A percentile compares a stretch with the other conserved stretches of the same genome.
Evolutionary conservation across 2,113 vertebrate genomes (phyloP).

Genomic region (Mionectes macconnelli): DNA sequence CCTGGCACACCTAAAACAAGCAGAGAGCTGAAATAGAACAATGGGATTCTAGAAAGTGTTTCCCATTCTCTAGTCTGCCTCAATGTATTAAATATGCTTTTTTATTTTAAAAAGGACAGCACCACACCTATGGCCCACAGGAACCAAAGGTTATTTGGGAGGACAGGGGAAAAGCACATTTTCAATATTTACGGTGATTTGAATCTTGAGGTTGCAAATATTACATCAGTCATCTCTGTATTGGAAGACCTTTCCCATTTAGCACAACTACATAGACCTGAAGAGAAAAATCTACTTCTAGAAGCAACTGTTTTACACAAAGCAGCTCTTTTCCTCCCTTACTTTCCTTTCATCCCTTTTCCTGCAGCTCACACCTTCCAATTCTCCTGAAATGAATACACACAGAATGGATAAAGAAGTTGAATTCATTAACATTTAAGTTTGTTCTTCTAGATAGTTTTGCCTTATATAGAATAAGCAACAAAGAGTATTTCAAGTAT

Average conservation of each 20-base stretch:
- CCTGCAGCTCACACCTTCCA: not conserved
- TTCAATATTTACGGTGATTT: not conserved
- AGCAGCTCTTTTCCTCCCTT: not conserved
- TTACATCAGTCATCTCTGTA: not conserved
- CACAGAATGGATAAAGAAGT: not conserved
- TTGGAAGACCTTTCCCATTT: not conserved
- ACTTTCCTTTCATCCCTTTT: not conserved
- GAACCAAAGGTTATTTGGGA: not conserved
- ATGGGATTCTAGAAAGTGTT: not conserved
- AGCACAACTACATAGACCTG: not conserved
- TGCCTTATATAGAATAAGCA: not conserved
- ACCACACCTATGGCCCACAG: not conserved
- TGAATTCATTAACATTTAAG: constrained; percentile 53
- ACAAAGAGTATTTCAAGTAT: not conserved
- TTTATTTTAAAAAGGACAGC: not conserved
- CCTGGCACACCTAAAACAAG: not conserved
- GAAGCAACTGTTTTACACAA: not conserved
- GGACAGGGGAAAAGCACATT: not conserved
- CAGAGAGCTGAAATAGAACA: not conserved
- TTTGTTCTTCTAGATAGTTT: constrained; percentile 22
- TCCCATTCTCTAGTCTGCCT: not conserved
- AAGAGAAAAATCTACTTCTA: not conserved
- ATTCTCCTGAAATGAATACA: not conserved
- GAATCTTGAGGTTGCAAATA: not conserved
- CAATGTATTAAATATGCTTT: not conserved